Base-by-base conservation (phyloP, 2,797 vertebrate genomes). In the Pristis pectinata region DNA sequence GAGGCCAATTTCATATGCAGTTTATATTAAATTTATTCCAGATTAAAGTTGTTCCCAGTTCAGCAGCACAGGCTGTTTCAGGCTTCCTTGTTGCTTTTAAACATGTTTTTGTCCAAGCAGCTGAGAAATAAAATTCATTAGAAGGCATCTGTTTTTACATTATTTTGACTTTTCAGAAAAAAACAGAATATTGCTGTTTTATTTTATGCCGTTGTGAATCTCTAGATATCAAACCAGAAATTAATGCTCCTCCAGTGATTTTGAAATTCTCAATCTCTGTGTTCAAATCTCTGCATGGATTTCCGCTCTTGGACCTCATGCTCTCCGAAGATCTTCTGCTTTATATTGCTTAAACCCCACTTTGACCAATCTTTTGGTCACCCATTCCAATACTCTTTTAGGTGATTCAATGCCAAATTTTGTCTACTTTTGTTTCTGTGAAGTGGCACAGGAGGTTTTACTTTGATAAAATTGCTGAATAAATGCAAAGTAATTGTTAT, bases 11-110 rank as follows among this genome's bases (percentile, higher is more conserved):
- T 91, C 61, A 41, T 41, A 24, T 67, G 87, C 19, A 67, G n/a
- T 67, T 91, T 67, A 67, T 22, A 19, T 91, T 8, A 91, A 64
- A 91, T 91, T 67, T 91, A 91, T 91, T 91, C 22, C n/a, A 67
- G 61, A 41, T 27, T 61, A 61, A 30, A 2, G 56, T 59, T 56
- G 30, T 59, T 89, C 56, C 56, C 17, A 41, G 87, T 67, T 91
- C 61, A 91, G 61, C n/a, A 10, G 59, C 59, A 24, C 9, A 17
- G 83, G 53, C 82, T 85, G 82, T 85, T 85, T 3, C 5, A 30
- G 0, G n/a, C n/a, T 61, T 67, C 59, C n/a, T 91, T 37, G 59
- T n/a, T 67, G 22, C 8, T 27, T 41, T 91, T 37, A 79, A 79
- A 41, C 37, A 37, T 79, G 37, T 13, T 24, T 91, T 91, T 61